These are phyloP conservation scores for Achatina immaculata DNA, from an alignment of 1,140 invertebrate genomes.

Conservation along the genomic window DNA sequence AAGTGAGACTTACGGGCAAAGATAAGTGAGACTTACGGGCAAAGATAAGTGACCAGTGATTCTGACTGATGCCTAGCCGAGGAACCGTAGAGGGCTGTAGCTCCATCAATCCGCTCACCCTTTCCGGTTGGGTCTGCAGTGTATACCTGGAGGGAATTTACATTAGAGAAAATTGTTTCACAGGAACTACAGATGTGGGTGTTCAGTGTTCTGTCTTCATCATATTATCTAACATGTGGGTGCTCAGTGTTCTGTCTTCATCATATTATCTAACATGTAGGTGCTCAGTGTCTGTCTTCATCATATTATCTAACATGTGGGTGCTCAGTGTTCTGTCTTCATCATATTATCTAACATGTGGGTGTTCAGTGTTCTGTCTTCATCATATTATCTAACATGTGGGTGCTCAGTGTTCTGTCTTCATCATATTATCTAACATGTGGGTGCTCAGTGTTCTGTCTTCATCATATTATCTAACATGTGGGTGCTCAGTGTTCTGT, in stretches of 20 bases:
- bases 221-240: neutral
- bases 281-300: neutral
- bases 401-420: too few species aligned
- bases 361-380: too few species aligned
- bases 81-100: neutral
- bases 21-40: too few species aligned
- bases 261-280: neutral
- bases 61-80: neutral
- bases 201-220: neutral
- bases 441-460: too few species aligned
- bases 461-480: too few species aligned
- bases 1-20: too few species aligned
- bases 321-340: neutral
- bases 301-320: neutral
- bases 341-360: too few species aligned
- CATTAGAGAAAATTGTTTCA: neutral
- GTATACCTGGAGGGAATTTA: conserved; percentile 26
- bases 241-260: neutral
- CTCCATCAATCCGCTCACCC: neutral
- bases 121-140: conserved; percentile 12
- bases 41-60: neutral
- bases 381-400: too few species aligned
- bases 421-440: too few species aligned
- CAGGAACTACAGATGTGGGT: too few species aligned
- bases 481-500: too few species aligned